Base-by-base conservation (phyloP, 37 sponge, comb jelly and placozoan genomes). In the Oopsacas minuta region DNA sequence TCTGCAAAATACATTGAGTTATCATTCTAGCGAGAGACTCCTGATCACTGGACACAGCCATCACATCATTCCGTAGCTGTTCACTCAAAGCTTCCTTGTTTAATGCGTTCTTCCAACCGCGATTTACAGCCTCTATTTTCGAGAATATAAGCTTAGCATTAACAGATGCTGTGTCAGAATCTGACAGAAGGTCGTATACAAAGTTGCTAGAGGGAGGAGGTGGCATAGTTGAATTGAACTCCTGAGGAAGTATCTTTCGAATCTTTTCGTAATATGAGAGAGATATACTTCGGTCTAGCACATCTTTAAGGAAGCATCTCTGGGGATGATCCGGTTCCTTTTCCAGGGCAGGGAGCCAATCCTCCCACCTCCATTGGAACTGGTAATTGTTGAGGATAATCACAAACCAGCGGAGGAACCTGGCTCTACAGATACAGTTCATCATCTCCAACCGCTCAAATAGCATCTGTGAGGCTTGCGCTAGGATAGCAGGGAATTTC, bases 311-410 rank as follows among this genome's bases (percentile, higher is more conserved):
- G 75, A 61, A 61, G 30, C 75, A 61, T 34, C 22, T 61, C 75
- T 61, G 75, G 32, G 75, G 75, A n/a, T 61, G 75, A 34, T 61
- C 75, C 75, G 3, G 75, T 34, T 61, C 75, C 75, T 61, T 61
- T 34, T 61, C 75, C 17, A 61, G 75, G 17, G 75, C 75, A 34
- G 75, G 75, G 30, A 61, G 75, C 96, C 96, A 95, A 61, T 85
- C 75, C 23, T 87, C 85, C 96, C 96, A 95, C 36, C 87, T 85
- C 96, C 96, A 95, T 84, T 88, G 87, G 81, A 69, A 97, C 86
- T 92, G 87, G 87, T 88, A 94, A 91, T 97, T 97, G 86, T 93
- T 91, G 25, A 97, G 90, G 81, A 92, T 93, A 37, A 91, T 86
- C 28, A 91, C 89, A 82, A 97, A 97, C 97, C 97, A 97, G 23